Evolutionary conservation across 2,797 vertebrate species (phyloP).

Genomic region (Pagetopsis macropterus): DNA sequence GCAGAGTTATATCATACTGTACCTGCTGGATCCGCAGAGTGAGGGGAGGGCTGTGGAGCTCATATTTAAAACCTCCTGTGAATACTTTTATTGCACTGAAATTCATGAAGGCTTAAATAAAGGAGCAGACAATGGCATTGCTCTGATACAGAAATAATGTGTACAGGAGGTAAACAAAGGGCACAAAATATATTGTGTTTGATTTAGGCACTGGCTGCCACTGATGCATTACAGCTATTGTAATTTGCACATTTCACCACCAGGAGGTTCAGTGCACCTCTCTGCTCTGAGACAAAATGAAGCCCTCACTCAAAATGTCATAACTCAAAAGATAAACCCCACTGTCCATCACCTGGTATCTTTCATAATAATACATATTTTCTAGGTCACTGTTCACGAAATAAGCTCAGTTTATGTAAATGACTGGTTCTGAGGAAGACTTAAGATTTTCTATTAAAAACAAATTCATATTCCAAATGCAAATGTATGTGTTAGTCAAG

Average conservation of each 20-base stretch:
- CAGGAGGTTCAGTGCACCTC: slow-evolving; percentile 57
- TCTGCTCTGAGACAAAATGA: slow-evolving; percentile 18
- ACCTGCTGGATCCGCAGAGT: slow-evolving; percentile 33
- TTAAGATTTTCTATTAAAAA: slow-evolving; percentile 2
- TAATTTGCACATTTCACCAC: slow-evolving; percentile 61
- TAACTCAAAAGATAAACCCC: slow-evolving; percentile 9
- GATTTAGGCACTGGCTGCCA: slow-evolving; percentile 18
- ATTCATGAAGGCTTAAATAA: slow-evolving; percentile 50
- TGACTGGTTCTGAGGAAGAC: slow-evolving; percentile 2
- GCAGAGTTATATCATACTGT: slow-evolving; percentile 62
- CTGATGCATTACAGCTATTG: slow-evolving; percentile 30
- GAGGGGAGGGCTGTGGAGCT: slow-evolving; percentile 45
- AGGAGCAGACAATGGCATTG: slow-evolving; percentile 36
- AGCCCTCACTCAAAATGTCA: slow-evolving; percentile 9
- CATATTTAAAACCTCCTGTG: slow-evolving; percentile 68
- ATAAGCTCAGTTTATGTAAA: neutral
- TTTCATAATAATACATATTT: slow-evolving; percentile 18
- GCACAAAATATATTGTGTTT: slow-evolving; percentile 42
- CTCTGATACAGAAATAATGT: slow-evolving; percentile 36
- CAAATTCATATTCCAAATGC: slow-evolving; percentile 24
- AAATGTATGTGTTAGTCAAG: slow-evolving; percentile 19
- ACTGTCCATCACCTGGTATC: slow-evolving; percentile 7
- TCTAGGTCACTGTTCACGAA: neutral
- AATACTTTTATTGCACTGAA: slow-evolving; percentile 72
- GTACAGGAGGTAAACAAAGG: slow-evolving; percentile 35